phyloP scores from a whole-genome alignment of 2,888 invertebrate genomes.

The Myopa tessellatipennis region DNA sequence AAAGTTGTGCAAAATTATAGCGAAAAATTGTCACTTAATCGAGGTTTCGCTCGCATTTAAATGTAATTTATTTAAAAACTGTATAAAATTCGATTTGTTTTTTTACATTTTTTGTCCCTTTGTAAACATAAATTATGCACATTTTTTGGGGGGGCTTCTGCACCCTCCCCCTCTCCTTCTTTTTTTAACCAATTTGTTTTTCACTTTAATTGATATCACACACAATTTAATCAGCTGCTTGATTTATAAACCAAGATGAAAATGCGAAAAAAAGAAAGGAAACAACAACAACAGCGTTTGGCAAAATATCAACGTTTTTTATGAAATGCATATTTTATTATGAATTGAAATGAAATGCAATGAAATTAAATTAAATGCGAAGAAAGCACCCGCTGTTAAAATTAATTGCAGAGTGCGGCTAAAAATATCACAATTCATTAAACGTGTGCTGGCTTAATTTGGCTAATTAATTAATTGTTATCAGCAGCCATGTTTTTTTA shows the following conservation, averaged over 20 bases:
- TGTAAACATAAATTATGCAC: too few species aligned
- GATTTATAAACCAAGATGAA: neutral
- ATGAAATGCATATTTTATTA: neutral
- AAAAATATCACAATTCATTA: constrained; percentile 29
- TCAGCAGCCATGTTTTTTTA: neutral
- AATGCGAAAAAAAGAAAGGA: neutral
- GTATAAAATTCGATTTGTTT: too few species aligned
- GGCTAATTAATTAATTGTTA: constrained; percentile 36
- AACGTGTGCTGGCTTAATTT: constrained; percentile 20
- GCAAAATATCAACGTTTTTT: neutral
- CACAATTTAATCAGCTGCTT: neutral
- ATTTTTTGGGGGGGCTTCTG: too few species aligned
- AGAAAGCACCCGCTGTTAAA: neutral
- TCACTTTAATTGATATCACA: too few species aligned
- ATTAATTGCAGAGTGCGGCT: constrained; percentile 26
- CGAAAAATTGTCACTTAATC: neutral
- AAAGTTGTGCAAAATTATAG: neutral
- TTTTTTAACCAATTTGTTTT: too few species aligned
- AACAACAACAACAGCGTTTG: neutral
- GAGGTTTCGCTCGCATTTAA: neutral
- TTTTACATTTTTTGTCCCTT: too few species aligned
- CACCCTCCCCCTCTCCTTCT: too few species aligned
- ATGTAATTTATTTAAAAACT: neutral
- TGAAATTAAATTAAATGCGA: neutral
- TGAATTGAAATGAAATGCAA: neutral